These are phyloP conservation scores for Amphipyra berbera DNA, from an alignment of 2,888 invertebrate species.

Conservation along the genomic window DNA sequence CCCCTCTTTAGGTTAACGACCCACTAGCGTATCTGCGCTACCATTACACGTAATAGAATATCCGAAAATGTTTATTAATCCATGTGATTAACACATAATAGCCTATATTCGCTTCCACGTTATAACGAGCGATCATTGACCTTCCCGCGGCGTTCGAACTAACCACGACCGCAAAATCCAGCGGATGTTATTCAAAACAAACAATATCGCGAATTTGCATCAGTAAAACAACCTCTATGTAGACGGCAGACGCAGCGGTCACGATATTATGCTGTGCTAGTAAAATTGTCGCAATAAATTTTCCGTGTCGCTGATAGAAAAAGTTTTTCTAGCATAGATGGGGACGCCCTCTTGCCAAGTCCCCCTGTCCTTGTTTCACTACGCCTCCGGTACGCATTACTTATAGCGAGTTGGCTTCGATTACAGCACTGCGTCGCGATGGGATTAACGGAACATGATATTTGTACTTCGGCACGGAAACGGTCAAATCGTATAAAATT, in stretches of 20 bases:
- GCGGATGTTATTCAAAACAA: conserved; percentile 67
- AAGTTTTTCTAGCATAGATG: conserved; percentile 70
- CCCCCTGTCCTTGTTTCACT: conserved; percentile 57
- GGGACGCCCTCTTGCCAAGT: conserved; percentile 65
- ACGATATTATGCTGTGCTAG: conserved; percentile 63
- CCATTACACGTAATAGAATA: conserved; percentile 46
- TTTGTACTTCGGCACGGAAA: conserved; percentile 23
- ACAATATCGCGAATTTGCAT: conserved; percentile 67
- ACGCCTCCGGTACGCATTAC: conserved; percentile 58
- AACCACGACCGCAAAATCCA: conserved; percentile 63
- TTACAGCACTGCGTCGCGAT: conserved; percentile 53
- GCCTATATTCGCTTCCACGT: conserved; percentile 32
- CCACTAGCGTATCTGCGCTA: conserved; percentile 48
- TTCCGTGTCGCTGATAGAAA: conserved; percentile 76
- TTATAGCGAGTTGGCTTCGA: conserved; percentile 61
- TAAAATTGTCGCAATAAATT: conserved; percentile 79
- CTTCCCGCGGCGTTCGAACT: conserved; percentile 52
- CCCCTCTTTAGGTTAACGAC: conserved; percentile 59
- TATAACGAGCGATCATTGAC: conserved; percentile 51
- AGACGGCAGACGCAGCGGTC: conserved; percentile 50
- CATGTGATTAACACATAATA: conserved; percentile 50
- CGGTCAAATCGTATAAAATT: conserved; percentile 7
- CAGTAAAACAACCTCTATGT: conserved; percentile 60
- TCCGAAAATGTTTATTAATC: conserved; percentile 42
- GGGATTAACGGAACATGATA: conserved; percentile 58